Conservation (phyloP, 2,888 invertebrate genomes). For the Anarsia innoxiella region DNA sequence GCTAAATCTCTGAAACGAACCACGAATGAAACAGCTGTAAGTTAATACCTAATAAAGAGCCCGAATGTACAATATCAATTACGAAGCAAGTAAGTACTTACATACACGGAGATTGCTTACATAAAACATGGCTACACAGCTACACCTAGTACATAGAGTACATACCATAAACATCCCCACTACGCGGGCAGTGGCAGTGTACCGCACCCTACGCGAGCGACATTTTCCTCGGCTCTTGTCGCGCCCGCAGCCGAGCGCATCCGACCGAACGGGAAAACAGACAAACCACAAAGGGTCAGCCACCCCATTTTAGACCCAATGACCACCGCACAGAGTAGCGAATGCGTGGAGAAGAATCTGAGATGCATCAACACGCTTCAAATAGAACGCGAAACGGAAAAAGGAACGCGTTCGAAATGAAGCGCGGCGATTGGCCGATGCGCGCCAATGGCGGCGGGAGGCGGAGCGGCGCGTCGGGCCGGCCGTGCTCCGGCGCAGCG, state of each 20-base stretch:
- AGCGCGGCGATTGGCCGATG: slow-evolving; percentile 67
- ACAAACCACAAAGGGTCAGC: slow-evolving; percentile 34
- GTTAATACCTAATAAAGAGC: slow-evolving; percentile 31
- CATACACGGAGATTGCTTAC: slow-evolving; percentile 11
- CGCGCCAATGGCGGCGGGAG: slow-evolving; percentile 60
- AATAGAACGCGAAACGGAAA: slow-evolving; percentile 70
- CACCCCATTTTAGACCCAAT: slow-evolving; percentile 20
- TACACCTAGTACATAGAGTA: neutral
- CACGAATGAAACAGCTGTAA: slow-evolving; percentile 8
- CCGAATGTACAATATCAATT: slow-evolving; percentile 60
- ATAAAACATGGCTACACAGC: slow-evolving; percentile 11
- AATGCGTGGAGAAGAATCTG: slow-evolving; percentile 21
- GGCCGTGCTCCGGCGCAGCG: slow-evolving; percentile 18
- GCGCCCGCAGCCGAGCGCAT: slow-evolving; percentile 60
- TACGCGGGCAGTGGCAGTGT: slow-evolving; percentile 26
- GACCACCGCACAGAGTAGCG: slow-evolving; percentile 17
- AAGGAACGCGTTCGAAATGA: slow-evolving; percentile 68
- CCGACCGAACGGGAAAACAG: slow-evolving; percentile 68
- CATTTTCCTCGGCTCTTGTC: slow-evolving; percentile 55
- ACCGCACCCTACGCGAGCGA: slow-evolving; percentile 13
- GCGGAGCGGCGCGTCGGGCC: slow-evolving; percentile 41
- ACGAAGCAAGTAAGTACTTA: slow-evolving; percentile 32
- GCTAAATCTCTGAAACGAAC: neutral
- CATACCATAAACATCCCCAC: slow-evolving; percentile 9
- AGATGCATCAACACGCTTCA: slow-evolving; percentile 67